A percentile compares a stretch with the other conserved stretches of the same genome.
These are phyloP conservation scores for Poicephalus gulielmi DNA, from an alignment of 2,113 vertebrate species.

Conservation along the genomic window DNA sequence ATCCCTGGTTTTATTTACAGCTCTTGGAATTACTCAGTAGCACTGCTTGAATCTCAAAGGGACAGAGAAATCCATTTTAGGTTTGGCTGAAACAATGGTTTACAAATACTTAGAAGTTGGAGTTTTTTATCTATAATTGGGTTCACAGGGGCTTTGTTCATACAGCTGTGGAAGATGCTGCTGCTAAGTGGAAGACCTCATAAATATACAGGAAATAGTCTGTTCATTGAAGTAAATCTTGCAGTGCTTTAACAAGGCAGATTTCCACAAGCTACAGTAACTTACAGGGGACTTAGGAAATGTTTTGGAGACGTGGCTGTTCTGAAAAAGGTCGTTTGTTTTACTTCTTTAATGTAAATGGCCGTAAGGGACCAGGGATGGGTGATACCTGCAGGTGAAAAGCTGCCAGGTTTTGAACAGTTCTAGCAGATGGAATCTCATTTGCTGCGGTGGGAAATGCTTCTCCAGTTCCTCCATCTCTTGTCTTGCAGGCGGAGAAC, in stretches of 20 bases:
- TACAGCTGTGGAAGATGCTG: neutral
- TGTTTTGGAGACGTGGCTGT: neutral
- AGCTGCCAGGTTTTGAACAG: neutral
- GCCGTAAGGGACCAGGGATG: neutral
- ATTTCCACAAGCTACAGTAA: neutral
- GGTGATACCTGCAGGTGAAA: neutral
- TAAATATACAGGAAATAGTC: neutral
- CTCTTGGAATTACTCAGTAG: neutral
- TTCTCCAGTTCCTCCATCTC: neutral
- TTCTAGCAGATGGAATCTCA: neutral
- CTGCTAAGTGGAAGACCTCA: neutral
- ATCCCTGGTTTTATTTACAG: neutral
- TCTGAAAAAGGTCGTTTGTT: rapidly evolving
- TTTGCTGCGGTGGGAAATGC: neutral
- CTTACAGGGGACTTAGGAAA: neutral
- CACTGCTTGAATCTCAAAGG: neutral
- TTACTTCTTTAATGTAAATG: neutral
- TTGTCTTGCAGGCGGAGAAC: conserved; percentile 90
- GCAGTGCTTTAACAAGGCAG: neutral
- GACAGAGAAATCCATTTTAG: neutral
- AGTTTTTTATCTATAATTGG: neutral
- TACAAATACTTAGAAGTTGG: neutral
- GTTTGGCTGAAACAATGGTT: neutral
- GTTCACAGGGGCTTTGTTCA: neutral
- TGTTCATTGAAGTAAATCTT: neutral